Conservation (phyloP, 2,113 vertebrate genomes). For the Athene noctua region DNA sequence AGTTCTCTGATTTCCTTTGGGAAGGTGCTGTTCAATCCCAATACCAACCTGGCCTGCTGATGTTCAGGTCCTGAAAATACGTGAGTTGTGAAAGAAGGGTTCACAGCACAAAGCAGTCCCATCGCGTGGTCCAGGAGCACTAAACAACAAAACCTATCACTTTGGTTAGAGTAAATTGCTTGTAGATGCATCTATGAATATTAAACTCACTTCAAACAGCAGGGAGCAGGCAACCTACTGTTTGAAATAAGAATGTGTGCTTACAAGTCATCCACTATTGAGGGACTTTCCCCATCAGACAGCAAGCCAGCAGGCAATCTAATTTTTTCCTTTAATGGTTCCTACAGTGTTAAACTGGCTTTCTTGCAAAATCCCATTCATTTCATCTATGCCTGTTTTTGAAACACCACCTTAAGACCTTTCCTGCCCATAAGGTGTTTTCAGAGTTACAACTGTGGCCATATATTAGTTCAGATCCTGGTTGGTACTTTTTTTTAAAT, state of each 20-base stretch:
- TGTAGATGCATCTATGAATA: not conserved
- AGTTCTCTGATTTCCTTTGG: not conserved
- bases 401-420: not conserved
- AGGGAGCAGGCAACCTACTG: not conserved
- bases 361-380: not conserved
- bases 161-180: not conserved
- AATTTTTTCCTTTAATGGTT: not conserved
- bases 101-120: not conserved
- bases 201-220: slow-evolving; percentile 9
- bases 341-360: not conserved
- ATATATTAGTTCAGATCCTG: not conserved
- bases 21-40: not conserved
- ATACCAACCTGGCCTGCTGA: not conserved
- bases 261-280: not conserved
- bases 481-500: not conserved
- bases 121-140: not conserved
- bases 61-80: not conserved
- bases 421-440: not conserved
- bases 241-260: slow-evolving; percentile 2
- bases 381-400: not conserved
- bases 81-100: not conserved
- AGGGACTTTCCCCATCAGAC: not conserved
- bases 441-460: not conserved
- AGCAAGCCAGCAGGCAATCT: not conserved
- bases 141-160: not conserved